Evolutionary conservation across 2,797 vertebrate genomes (phyloP).

Genomic region (Myotis findleyi): DNA sequence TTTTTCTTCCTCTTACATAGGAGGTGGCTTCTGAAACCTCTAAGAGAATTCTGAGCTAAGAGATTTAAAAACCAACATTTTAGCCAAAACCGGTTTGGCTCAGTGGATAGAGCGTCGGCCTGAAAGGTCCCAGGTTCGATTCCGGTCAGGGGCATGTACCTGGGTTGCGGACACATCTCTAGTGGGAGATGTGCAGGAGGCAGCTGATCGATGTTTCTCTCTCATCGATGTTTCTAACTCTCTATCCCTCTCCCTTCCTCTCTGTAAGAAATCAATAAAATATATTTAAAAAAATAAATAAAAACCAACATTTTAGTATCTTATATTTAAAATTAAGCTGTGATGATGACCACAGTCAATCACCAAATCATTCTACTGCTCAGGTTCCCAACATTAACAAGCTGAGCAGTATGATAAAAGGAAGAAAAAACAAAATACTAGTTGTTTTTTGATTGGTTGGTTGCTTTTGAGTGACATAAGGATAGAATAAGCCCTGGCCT

Average conservation of each 20-base stretch:
- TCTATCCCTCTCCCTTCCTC: too few relatives aligned
- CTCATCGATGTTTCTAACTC: too few relatives aligned
- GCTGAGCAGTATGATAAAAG: background rate
- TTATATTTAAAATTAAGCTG: background rate
- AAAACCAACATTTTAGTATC: background rate
- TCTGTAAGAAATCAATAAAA: too few relatives aligned
- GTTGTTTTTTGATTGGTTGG: background rate
- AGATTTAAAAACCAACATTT: background rate
- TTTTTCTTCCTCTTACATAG: background rate
- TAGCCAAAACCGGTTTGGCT: background rate
- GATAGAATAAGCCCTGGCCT: background rate
- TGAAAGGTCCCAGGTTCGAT: too few relatives aligned
- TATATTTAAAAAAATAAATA: too few relatives aligned
- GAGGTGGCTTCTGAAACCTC: background rate
- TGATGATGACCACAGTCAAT: background rate
- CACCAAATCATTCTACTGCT: background rate
- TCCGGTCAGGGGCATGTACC: too few relatives aligned
- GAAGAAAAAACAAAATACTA: background rate
- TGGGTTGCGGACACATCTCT: too few relatives aligned
- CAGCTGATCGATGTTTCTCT: too few relatives aligned
- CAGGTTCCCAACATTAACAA: background rate
- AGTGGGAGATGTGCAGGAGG: too few relatives aligned
- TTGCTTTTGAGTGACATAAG: background rate
- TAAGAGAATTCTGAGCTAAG: background rate
- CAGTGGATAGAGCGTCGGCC: too few relatives aligned